Evolutionary conservation across 2,888 invertebrate species (phyloP).

Genomic region (Aleiodes testaceus): DNA sequence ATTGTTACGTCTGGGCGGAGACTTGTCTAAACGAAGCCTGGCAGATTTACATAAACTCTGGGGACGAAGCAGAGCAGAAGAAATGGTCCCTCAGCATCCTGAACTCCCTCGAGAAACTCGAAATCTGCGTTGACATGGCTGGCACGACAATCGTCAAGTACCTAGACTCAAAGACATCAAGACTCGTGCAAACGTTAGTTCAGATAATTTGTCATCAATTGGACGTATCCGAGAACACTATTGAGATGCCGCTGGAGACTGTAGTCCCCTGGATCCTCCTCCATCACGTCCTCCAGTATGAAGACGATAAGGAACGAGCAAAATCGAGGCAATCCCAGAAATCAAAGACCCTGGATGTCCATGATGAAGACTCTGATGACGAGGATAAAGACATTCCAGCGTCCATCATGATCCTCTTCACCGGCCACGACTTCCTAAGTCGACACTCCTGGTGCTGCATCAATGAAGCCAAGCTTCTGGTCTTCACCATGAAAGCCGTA

Average conservation of each 20-base stretch:
- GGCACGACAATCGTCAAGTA: constrained; percentile 74
- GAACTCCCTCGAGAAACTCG: constrained; percentile 73
- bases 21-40: constrained; percentile 84
- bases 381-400: constrained; percentile 79
- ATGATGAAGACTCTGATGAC: constrained; percentile 62
- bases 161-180: constrained; percentile 77
- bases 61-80: constrained; percentile 70
- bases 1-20: constrained; percentile 86
- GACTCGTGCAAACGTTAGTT: constrained; percentile 83
- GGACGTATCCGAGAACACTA: constrained; percentile 79
- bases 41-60: constrained; percentile 76
- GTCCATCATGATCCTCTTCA: constrained; percentile 84
- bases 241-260: constrained; percentile 80
- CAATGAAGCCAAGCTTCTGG: constrained; percentile 84
- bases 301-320: constrained; percentile 81
- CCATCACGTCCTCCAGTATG: constrained; percentile 83
- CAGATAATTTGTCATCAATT: constrained; percentile 86
- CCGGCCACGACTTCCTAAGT: constrained; percentile 89
- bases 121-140: constrained; percentile 75
- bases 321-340: constrained; percentile 62
- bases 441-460: constrained; percentile 86
- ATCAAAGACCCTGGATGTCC: constrained; percentile 58
- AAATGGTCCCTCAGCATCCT: constrained; percentile 74
- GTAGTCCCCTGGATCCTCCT: constrained; percentile 89
- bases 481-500: constrained; percentile 84